Conservation (phyloP, 2,888 invertebrate genomes). For the Tenthredo amoena region DNA sequence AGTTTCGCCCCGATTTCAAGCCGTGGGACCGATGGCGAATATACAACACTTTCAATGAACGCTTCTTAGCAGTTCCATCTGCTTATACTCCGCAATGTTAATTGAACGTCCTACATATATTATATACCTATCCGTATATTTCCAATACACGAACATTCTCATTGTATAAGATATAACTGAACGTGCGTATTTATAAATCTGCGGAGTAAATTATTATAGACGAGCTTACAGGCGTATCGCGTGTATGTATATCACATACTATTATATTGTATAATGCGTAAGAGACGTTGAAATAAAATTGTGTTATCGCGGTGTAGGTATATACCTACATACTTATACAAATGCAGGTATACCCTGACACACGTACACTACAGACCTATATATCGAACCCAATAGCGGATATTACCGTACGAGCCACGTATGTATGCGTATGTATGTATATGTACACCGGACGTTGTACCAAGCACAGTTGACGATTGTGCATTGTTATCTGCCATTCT, state of each 20-base stretch:
- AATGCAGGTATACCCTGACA: neutral
- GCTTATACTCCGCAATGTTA: neutral
- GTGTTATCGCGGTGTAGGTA: neutral
- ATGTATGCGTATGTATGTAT: neutral
- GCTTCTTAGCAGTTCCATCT: neutral
- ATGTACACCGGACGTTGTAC: constrained; percentile 46
- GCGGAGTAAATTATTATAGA: neutral
- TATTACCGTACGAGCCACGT: constrained; percentile 36
- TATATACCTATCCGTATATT: neutral
- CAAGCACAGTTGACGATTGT: constrained; percentile 50
- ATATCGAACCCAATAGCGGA: constrained; percentile 1
- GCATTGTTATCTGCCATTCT: constrained; percentile 51
- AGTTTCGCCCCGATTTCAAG: neutral
- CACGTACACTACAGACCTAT: neutral
- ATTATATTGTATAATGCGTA: neutral
- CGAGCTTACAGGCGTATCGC: neutral
- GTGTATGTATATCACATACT: neutral
- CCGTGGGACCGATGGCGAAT: neutral
- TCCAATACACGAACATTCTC: neutral
- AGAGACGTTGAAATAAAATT: constrained; percentile 1
- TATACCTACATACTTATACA: neutral
- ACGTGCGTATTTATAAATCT: neutral
- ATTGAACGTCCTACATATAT: neutral
- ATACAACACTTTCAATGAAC: neutral
- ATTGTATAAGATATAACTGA: neutral